These are phyloP conservation scores for Hypotaenidia philippensis DNA, from an alignment of 2,797 vertebrate species.

Conservation along the genomic window DNA sequence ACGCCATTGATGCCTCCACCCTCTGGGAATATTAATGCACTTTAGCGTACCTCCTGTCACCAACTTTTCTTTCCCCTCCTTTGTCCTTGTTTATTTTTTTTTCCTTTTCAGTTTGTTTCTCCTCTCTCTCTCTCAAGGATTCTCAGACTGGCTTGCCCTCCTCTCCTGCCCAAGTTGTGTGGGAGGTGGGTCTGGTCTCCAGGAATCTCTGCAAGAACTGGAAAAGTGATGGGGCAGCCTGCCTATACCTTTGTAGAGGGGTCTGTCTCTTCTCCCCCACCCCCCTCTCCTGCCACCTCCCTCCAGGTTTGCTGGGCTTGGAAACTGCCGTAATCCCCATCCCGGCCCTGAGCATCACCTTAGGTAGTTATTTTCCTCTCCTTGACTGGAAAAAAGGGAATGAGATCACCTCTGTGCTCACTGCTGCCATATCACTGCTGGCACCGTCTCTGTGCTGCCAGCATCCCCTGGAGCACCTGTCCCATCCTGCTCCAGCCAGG, in stretches of 20 bases:
- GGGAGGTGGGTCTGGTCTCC: background rate
- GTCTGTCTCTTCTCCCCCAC: background rate
- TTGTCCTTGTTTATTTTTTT: background rate
- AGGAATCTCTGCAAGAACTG: slow-evolving; percentile 67
- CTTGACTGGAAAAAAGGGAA: slow-evolving; percentile 13
- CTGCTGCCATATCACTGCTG: slow-evolving; percentile 31
- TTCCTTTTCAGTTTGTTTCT: slow-evolving; percentile 28
- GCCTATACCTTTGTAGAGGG: slow-evolving; percentile 12
- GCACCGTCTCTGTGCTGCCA: slow-evolving; percentile 35
- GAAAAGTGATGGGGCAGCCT: slow-evolving; percentile 67
- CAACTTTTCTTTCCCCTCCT: slow-evolving; percentile 36
- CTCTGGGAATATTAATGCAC: slow-evolving; percentile 95
- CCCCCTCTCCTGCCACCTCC: background rate
- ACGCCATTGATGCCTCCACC: slow-evolving; percentile 92
- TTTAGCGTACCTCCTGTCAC: slow-evolving; percentile 61
- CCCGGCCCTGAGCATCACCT: background rate
- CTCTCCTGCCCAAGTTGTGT: background rate
- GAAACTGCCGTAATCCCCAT: background rate
- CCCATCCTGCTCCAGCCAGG: background rate
- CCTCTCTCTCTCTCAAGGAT: slow-evolving; percentile 50
- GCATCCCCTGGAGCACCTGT: background rate
- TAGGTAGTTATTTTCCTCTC: background rate
- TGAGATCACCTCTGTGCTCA: slow-evolving; percentile 15
- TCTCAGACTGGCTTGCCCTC: slow-evolving; percentile 46
- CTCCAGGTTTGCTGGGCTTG: background rate